Percentiles rank a stretch among this genome's conserved stretches.
Conservation (phyloP, 1,140 invertebrate genomes). For the Caenorhabditis brenneri region DNA sequence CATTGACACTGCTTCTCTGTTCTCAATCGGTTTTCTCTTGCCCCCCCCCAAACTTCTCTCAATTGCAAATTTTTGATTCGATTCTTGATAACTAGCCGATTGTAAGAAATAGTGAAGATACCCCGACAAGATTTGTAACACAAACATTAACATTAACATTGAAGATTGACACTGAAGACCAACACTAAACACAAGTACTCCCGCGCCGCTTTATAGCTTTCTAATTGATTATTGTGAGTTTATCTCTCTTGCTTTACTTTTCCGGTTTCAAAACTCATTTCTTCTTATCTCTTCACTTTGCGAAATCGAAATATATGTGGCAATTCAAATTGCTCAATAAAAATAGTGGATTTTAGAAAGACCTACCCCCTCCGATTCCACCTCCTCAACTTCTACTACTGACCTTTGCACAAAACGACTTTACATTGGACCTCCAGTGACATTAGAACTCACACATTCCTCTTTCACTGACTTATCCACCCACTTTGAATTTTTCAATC, state of each 20-base stretch:
- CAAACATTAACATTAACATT: constrained; percentile 9
- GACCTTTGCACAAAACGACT: constrained; percentile 42
- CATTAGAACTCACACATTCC: constrained; percentile 40
- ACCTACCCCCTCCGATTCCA: too few relatives aligned
- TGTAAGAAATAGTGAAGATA: neutral
- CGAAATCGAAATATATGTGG: constrained; percentile 12
- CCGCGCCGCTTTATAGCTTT: constrained; percentile 13
- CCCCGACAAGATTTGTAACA: constrained; percentile 30
- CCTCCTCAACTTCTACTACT: too few relatives aligned
- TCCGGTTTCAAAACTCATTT: neutral
- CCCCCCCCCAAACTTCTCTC: too few relatives aligned
- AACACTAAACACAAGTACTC: neutral
- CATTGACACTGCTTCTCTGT: neutral
- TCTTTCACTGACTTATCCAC: constrained; percentile 26
- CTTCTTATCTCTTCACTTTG: neutral
- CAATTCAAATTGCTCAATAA: constrained; percentile 31
- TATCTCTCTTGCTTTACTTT: neutral
- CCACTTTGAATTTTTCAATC: constrained; percentile 32
- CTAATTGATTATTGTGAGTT: constrained; percentile 33
- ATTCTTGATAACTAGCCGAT: neutral
- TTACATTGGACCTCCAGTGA: constrained; percentile 33
- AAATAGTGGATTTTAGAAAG: constrained; percentile 8
- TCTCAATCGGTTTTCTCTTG: neutral
- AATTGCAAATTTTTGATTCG: neutral
- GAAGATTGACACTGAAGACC: neutral